These are phyloP conservation scores for Otus scops DNA, from an alignment of 2,797 vertebrate species.

Conservation along the genomic window DNA sequence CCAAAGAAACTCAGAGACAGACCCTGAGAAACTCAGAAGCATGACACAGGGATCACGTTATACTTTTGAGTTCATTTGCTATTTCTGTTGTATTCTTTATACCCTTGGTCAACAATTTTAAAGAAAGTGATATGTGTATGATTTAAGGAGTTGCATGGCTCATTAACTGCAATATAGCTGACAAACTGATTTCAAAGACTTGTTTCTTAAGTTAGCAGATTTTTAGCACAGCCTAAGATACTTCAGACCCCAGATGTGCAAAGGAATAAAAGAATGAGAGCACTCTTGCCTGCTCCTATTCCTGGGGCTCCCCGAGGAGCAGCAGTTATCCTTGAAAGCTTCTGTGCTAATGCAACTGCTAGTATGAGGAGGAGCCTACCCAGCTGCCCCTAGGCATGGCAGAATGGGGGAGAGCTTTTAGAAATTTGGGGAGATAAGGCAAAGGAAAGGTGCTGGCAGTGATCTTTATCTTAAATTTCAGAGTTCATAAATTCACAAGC, in stretches of 20 bases:
- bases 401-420: not conserved
- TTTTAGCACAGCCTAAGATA: slow-evolving; percentile 34
- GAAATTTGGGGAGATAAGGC: not conserved
- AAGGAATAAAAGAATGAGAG: slow-evolving; percentile 53
- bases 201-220: slow-evolving; percentile 37
- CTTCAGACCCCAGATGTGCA: slow-evolving; percentile 41
- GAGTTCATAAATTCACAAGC: not conserved
- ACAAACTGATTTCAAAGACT: not conserved
- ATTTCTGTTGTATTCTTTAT: slow-evolving; percentile 12
- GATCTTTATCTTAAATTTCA: not conserved
- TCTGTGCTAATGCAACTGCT: slow-evolving; percentile 44
- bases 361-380: not conserved
- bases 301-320: slow-evolving; percentile 28
- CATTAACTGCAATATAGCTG: slow-evolving; percentile 1
- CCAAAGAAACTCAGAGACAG: not conserved
- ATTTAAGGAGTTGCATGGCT: slow-evolving; percentile 17
- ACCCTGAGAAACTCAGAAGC: not conserved
- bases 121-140: slow-evolving; percentile 16
- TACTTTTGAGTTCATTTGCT: not conserved
- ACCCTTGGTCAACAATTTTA: slow-evolving; percentile 3
- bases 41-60: not conserved
- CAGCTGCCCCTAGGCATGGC: slow-evolving; percentile 5
- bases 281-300: slow-evolving; percentile 44
- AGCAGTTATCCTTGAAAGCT: slow-evolving; percentile 66
- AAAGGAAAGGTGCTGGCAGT: not conserved